Conservation (phyloP, 1,140 invertebrate species). For the Cotesia vestalis region DNA sequence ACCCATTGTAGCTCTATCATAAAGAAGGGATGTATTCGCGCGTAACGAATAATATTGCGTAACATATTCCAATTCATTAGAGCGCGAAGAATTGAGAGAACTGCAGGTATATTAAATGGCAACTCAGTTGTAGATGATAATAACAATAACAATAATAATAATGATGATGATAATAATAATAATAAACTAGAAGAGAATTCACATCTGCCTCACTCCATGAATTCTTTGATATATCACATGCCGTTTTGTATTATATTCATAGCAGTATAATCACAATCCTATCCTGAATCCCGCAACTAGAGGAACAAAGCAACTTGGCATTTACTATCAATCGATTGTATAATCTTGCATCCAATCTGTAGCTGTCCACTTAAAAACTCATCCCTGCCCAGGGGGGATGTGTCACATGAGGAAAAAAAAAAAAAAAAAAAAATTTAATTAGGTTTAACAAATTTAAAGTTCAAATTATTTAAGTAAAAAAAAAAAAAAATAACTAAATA, state of each 20-base stretch:
- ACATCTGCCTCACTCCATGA: slow-evolving; percentile 41
- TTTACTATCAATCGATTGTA: slow-evolving; percentile 10
- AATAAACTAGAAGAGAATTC: too few relatives aligned
- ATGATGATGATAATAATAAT: too few relatives aligned
- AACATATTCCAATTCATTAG: slow-evolving; percentile 51
- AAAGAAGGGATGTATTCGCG: slow-evolving; percentile 13
- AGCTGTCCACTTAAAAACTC: neutral
- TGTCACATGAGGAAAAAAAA: neutral
- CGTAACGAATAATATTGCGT: slow-evolving; percentile 49
- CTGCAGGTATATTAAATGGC: slow-evolving; percentile 27
- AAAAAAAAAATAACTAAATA: neutral
- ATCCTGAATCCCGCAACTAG: neutral
- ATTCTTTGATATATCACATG: too few relatives aligned
- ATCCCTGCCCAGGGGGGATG: neutral
- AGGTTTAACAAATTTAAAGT: too few relatives aligned
- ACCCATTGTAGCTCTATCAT: slow-evolving; percentile 39
- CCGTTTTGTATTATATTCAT: too few relatives aligned
- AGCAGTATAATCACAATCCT: too few relatives aligned
- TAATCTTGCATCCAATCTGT: slow-evolving; percentile 15
- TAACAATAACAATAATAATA: too few relatives aligned
- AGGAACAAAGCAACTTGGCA: slow-evolving; percentile 1
- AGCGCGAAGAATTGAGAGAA: slow-evolving; percentile 45
- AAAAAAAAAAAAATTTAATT: neutral
- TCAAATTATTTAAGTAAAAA: too few relatives aligned
- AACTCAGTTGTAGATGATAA: slow-evolving; percentile 25